Conservation (phyloP, 1,140 invertebrate species). For the Leptonema lineaticorne region DNA sequence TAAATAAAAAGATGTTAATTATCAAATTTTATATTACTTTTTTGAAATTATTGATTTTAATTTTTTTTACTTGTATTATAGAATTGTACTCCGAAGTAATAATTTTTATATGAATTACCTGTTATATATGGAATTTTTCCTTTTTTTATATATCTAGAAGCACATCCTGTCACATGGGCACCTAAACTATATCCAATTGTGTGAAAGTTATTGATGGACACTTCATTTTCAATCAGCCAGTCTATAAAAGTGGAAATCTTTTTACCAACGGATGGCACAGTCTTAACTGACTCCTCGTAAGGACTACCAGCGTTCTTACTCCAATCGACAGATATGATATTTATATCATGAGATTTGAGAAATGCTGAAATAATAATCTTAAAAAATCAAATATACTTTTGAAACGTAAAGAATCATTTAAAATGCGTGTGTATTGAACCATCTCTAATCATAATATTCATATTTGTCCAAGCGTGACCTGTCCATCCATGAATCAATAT, state of each 20-base stretch:
- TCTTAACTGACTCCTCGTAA: slow-evolving; percentile 50
- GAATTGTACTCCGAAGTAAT: too few species aligned
- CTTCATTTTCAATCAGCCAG: slow-evolving; percentile 42
- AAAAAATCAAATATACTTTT: too few species aligned
- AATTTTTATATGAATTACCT: slow-evolving; percentile 26
- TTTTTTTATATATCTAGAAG: slow-evolving; percentile 39
- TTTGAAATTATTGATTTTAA: too few species aligned
- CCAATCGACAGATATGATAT: slow-evolving; percentile 55
- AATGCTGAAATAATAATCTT: slow-evolving; percentile 42
- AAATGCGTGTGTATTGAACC: too few species aligned
- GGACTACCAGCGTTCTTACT: slow-evolving; percentile 43
- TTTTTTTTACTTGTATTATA: too few species aligned
- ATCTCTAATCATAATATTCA: slow-evolving; percentile 12
- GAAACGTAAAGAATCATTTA: too few species aligned
- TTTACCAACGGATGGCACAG: slow-evolving; percentile 51
- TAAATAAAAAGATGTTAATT: background rate
- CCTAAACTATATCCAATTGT: slow-evolving; percentile 46
- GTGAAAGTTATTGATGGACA: slow-evolving; percentile 33
- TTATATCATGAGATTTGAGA: slow-evolving; percentile 46
- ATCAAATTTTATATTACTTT: background rate
- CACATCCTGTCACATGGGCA: slow-evolving; percentile 46
- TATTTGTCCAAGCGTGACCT: background rate
- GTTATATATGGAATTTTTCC: slow-evolving; percentile 17
- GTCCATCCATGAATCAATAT: slow-evolving; percentile 16
- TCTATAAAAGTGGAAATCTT: slow-evolving; percentile 54